Evolutionary conservation across 2,797 vertebrate genomes (phyloP).

Genomic region (Danio jaintianensis): DNA sequence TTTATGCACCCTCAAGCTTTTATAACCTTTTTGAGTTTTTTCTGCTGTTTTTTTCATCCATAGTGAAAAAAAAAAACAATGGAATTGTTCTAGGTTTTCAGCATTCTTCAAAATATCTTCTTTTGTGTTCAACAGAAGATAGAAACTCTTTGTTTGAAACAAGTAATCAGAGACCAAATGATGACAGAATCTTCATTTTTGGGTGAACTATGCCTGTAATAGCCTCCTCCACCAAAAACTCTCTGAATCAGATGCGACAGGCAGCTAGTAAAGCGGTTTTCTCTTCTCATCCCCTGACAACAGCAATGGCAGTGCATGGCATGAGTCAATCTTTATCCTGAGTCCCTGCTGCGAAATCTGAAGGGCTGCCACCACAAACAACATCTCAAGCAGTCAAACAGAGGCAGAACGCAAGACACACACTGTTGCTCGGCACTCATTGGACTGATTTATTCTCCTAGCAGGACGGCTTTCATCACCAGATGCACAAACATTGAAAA

Average conservation of each 20-base stretch:
- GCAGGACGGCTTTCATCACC: slow-evolving; percentile 36
- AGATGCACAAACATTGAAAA: slow-evolving; percentile 60
- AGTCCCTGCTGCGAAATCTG: slow-evolving; percentile 19
- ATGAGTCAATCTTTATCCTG: slow-evolving; percentile 19
- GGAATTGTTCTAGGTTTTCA: no score
- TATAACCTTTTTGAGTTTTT: no score
- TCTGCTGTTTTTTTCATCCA: no score
- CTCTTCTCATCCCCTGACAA: slow-evolving; percentile 16
- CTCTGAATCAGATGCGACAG: slow-evolving; percentile 14
- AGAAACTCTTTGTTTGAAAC: no score
- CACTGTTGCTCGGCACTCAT: slow-evolving; percentile 23
- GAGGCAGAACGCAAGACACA: slow-evolving; percentile 23
- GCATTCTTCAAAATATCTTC: no score
- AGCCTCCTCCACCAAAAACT: neutral
- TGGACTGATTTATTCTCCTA: slow-evolving; percentile 17
- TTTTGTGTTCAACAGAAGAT: no score
- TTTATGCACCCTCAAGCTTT: no score
- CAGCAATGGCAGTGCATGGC: slow-evolving; percentile 2
- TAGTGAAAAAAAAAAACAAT: no score
- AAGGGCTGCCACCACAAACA: slow-evolving; percentile 6
- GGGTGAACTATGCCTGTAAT: neutral
- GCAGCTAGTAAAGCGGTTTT: slow-evolving; percentile 19
- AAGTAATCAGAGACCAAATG: no score
- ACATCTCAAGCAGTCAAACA: slow-evolving; percentile 27
- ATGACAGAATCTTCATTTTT: no score